phyloP scores from a whole-genome alignment of 1,140 invertebrate genomes.

The Asbolus verrucosus region DNA sequence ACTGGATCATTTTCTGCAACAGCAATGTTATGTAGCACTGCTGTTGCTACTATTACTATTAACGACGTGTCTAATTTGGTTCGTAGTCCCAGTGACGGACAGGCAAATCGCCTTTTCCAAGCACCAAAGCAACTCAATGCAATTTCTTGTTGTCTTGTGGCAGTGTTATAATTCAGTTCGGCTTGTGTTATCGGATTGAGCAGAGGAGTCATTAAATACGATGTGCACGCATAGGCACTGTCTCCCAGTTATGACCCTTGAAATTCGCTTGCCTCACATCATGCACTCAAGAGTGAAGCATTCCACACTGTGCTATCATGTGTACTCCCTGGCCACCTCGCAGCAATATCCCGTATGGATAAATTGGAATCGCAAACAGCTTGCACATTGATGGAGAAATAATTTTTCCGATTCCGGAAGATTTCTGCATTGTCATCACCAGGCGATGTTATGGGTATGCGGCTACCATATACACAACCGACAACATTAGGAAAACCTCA shows the following conservation, averaged over 20 bases:
- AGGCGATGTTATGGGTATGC: constrained; percentile 62
- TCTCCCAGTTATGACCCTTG: not conserved
- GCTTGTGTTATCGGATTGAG: constrained; percentile 11
- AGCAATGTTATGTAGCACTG: constrained; percentile 65
- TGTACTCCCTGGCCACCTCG: constrained; percentile 13
- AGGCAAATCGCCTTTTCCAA: constrained; percentile 64
- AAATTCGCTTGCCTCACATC: constrained; percentile 3
- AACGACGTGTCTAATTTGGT: constrained; percentile 56
- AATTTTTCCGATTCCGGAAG: not conserved
- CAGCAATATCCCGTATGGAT: constrained; percentile 16
- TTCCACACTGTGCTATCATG: constrained; percentile 17
- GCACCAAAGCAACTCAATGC: constrained; percentile 64
- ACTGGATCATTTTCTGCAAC: constrained; percentile 44
- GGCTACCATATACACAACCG: constrained; percentile 64
- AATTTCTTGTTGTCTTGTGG: constrained; percentile 64
- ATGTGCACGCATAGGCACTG: not conserved
- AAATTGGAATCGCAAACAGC: not conserved
- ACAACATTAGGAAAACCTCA: constrained; percentile 62
- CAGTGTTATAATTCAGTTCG: constrained; percentile 63
- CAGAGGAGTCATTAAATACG: not conserved
- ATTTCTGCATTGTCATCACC: constrained; percentile 24
- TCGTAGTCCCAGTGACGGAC: constrained; percentile 57
- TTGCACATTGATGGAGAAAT: constrained; percentile 32
- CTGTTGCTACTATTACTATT: constrained; percentile 61
- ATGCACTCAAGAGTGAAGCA: not conserved